Conservation (phyloP, 2,888 invertebrate genomes). For the Eristalis arbustorum region DNA sequence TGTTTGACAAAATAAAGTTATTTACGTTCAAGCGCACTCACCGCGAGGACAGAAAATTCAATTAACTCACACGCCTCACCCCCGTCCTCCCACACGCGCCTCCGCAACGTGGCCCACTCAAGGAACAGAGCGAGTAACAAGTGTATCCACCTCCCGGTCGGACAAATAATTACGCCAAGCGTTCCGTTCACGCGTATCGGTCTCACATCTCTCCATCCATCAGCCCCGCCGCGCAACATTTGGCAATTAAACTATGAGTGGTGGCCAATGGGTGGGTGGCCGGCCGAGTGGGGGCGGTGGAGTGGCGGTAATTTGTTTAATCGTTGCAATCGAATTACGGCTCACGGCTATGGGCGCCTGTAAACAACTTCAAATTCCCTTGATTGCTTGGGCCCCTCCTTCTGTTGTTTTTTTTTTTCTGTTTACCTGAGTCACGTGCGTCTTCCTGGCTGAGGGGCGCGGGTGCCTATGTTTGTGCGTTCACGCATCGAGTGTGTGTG, state of each 20-base stretch:
- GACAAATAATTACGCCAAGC: constrained; percentile 32
- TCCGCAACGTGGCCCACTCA: background rate
- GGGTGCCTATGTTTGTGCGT: constrained; percentile 14
- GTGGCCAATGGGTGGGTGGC: no score
- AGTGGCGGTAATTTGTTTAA: constrained; percentile 46
- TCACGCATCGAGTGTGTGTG: constrained; percentile 43
- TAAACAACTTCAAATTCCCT: constrained; percentile 37
- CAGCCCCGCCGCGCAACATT: background rate
- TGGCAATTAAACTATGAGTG: background rate
- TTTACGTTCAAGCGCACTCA: constrained; percentile 1
- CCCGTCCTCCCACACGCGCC: no score
- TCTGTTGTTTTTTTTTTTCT: background rate
- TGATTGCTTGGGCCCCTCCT: constrained; percentile 22
- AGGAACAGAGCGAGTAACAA: constrained; percentile 7
- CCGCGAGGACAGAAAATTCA: constrained; percentile 15
- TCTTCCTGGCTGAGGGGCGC: background rate
- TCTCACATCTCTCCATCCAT: background rate
- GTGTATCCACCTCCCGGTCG: background rate
- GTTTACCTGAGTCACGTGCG: background rate
- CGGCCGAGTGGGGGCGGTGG: background rate
- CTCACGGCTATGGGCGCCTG: constrained; percentile 27
- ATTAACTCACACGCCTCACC: constrained; percentile 1
- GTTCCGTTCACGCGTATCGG: constrained; percentile 32
- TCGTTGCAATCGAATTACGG: constrained; percentile 47
- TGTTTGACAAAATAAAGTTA: constrained; percentile 4